Conservation (phyloP, 35 echinoderm and acorn worm species). For the Ophioderma brevispina region DNA sequence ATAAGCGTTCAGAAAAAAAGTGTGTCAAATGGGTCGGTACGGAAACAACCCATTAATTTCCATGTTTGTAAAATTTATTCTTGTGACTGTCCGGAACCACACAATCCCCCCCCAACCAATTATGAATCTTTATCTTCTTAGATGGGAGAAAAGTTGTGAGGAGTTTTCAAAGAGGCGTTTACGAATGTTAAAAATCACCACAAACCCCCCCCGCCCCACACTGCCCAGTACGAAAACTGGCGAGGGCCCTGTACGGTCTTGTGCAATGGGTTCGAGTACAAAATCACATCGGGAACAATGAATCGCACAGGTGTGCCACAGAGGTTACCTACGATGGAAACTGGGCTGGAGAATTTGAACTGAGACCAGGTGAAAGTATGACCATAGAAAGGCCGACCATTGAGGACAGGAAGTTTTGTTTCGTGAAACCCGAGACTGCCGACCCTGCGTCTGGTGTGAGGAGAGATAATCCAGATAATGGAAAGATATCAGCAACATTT, state of each 20-base stretch:
- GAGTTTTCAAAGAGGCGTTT: neutral
- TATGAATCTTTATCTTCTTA: neutral
- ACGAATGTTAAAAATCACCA: neutral
- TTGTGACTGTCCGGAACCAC: too few relatives aligned
- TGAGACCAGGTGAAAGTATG: neutral
- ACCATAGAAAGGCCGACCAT: neutral
- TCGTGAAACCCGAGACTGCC: neutral
- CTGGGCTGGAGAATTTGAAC: neutral
- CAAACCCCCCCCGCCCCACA: neutral
- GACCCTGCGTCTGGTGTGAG: neutral
- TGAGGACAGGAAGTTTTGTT: constrained; percentile 7
- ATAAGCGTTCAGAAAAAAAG: too few relatives aligned
- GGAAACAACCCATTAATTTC: too few relatives aligned
- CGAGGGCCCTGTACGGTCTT: neutral
- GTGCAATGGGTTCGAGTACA: neutral
- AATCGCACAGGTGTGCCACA: neutral
- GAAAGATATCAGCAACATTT: neutral
- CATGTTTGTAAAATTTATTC: too few relatives aligned
- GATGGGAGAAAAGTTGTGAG: neutral
- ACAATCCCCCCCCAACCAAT: too few relatives aligned
- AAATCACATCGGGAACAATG: neutral
- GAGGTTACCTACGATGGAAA: constrained; percentile 9
- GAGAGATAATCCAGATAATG: constrained; percentile 17
- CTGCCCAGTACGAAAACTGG: neutral
- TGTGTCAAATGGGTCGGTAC: too few relatives aligned